Evolutionary conservation across 2,113 vertebrate species (phyloP), one percentile per base, ranked within the genome.

Genomic region (human (Homo sapiens)): DNA sequence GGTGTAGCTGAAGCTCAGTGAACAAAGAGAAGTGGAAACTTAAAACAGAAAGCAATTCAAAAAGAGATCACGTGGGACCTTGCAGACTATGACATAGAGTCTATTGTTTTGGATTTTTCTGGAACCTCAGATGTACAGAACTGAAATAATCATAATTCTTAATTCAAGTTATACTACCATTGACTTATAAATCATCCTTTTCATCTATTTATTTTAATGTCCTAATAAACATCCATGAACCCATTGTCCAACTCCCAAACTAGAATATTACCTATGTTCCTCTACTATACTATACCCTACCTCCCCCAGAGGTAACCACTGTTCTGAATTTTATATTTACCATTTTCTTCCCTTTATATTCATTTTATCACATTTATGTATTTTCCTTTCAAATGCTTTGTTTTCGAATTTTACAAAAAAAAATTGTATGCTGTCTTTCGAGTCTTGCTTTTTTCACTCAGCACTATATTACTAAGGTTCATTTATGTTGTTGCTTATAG

Each of bases 101-200:
- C 92, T 92, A 89, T 52, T 43, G 12, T 81, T 92, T 78, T 61
- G 75, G 32, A 68, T 82, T 94, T 92, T 64, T 78, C 50, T 78
- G 52, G 25, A 75, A 93, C 2, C n/a, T 81, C 43, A 55, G 43
- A 32, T 76, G 3, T 55, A 86, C 35, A 90, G 25, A 76, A 86
- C 9, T 92, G 35, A 97, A 97, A 89, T 78, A 87, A 70, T 92
- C n/a, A 48, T 64, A 94, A 85, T 66, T 91, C 35, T 80, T 94
- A 55, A 3, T 50, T 93, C 20, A 72, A 13, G 7, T 45, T 81
- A 89, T 81, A 92, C 30, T 82, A 57, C 1, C 27, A 72, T 32
- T 92, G 23, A 12, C 76, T 66, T 94, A 78, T 64, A 27, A 96
- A 86, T 78, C 6, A 89, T 30, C 32, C 0, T 61, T 80, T 88